Percentiles rank a stretch among this genome's conserved stretches.
These are phyloP conservation scores for Sander vitreus DNA, from an alignment of 2,113 vertebrate genomes.

Conservation along the genomic window DNA sequence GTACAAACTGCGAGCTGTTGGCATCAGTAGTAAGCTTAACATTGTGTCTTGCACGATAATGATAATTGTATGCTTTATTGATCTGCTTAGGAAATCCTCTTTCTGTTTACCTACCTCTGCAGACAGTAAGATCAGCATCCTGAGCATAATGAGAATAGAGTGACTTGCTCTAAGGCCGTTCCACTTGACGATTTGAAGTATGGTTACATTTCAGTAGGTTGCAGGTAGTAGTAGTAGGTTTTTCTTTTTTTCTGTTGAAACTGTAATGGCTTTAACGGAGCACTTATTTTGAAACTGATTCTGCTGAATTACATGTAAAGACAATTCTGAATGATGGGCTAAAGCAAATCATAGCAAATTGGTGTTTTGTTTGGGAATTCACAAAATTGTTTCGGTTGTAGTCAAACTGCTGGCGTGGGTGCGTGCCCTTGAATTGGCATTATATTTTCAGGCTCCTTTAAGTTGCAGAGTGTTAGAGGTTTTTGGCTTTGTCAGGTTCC, in stretches of 20 bases:
- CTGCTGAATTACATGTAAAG: not conserved
- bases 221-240: not conserved
- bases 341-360: not conserved
- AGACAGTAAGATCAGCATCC: not conserved
- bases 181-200: not conserved
- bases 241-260: not conserved
- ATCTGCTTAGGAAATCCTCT: conserved; percentile 22
- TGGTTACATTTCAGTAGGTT: not conserved
- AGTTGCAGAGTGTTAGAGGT: not conserved
- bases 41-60: not conserved
- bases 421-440: not conserved
- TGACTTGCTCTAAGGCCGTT: not conserved
- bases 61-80: conserved; percentile 19
- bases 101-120: not conserved
- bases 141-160: not conserved
- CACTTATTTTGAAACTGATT: not conserved
- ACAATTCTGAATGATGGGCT: not conserved
- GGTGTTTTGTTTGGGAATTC: not conserved
- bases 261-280: not conserved
- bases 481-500: not conserved
- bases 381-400: not conserved
- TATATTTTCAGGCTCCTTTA: not conserved
- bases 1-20: conserved; percentile 19
- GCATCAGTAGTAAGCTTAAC: conserved; percentile 13
- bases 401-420: not conserved